Base-by-base conservation (phyloP, 2,888 invertebrate species). In the Blera fallax region DNA sequence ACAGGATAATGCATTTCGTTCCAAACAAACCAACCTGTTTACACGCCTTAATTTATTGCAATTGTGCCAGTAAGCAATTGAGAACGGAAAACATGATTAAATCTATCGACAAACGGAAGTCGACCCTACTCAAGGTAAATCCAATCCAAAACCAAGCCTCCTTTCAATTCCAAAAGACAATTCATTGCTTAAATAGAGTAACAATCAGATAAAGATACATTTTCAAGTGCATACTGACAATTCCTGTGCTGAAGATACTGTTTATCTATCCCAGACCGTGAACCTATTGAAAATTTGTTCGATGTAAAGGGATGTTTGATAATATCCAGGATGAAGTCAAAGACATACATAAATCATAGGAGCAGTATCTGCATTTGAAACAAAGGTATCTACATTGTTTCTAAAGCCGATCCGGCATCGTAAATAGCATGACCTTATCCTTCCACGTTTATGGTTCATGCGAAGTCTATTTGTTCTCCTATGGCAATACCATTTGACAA, bases 21-120 rank as follows among this genome's bases (percentile, higher is more conserved):
- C 58, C 37, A 58, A 58, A 21, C n/a, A 14, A 60, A 24, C 14
- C 60, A 60, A 60, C 40, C 60, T 40, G 40, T 40, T 40, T 40
- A 27, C 27, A 40, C 60, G 16, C 60, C 60, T 27, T 40, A 40
- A 40, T 60, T 60, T 40, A 40, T 40, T 40, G 40, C 60, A 60
- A 40, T 27, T 27, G 14, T n/a, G 14, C 37, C 60, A 40, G 40
- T 8, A 60, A 40, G 27, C 60, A 40, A 37, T 60, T 40, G 60
- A 11, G 32, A 24, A 40, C 21, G 24, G 37, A 40, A 60, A 40
- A 40, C 60, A 60, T 14, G 21, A 48, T 21, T 21, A 3, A 5
- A 45, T 10, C 48, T 1, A 48, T 21, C 48, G 21, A 48, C 21
- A 45, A 45, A 18, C 8, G 21, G 11, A 8, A 43, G 45, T 10